Percentiles rank a stretch among this genome's conserved stretches.
phyloP scores from a whole-genome alignment of 2,888 invertebrate genomes.

The Trachelus stipa region DNA sequence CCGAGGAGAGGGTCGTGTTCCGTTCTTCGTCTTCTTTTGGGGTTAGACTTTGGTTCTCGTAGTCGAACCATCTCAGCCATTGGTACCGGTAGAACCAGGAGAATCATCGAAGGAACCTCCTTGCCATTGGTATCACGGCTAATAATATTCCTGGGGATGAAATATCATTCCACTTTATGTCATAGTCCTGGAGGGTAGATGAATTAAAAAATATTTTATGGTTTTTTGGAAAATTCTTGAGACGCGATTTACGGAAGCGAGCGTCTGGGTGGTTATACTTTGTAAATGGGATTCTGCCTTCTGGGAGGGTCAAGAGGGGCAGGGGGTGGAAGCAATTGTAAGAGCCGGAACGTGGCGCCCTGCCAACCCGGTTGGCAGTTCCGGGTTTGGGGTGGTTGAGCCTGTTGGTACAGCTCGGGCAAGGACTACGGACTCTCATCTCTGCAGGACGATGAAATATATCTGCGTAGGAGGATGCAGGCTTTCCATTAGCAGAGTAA shows the following conservation, averaged over 20 bases:
- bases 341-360: not conserved
- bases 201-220: not conserved
- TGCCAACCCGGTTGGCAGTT: not conserved
- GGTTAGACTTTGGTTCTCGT: not conserved
- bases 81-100: not conserved
- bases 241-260: not conserved
- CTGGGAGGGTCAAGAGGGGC: not conserved
- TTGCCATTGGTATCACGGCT: not conserved
- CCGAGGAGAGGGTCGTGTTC: slow-evolving; percentile 20
- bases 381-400: not conserved
- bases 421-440: not conserved
- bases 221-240: not conserved
- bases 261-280: not conserved
- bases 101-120: not conserved
- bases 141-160: not conserved
- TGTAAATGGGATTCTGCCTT: not conserved
- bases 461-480: slow-evolving; percentile 38
- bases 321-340: not conserved
- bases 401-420: not conserved
- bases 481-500: slow-evolving; percentile 60
- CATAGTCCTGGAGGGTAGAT: not conserved
- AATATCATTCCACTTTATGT: not conserved
- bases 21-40: slow-evolving; percentile 26
- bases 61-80: not conserved
- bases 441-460: not conserved